phyloP scores from a whole-genome alignment of 2,888 invertebrate genomes.

The Eulithis prunata region DNA sequence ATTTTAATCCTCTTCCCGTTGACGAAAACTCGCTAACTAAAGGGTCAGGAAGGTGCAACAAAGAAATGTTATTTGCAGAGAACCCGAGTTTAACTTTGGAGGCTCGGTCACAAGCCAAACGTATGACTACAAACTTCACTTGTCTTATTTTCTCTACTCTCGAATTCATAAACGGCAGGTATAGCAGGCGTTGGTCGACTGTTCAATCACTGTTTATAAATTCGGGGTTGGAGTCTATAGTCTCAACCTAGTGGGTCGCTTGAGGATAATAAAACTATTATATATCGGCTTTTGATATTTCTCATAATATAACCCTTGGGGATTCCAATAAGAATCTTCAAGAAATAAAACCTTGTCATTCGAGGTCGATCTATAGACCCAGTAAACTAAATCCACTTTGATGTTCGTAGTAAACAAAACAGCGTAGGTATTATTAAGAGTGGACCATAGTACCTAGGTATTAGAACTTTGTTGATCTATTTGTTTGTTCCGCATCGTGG shows the following conservation, averaged over 20 bases:
- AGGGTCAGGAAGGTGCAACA: too few relatives aligned
- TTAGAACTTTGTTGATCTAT: neutral
- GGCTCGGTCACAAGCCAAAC: too few relatives aligned
- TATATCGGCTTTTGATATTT: conserved; percentile 4
- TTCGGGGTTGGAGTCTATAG: neutral
- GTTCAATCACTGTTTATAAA: too few relatives aligned
- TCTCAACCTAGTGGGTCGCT: neutral
- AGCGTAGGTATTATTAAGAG: conserved; percentile 2
- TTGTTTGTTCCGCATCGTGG: conserved; percentile 1
- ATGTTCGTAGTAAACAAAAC: conserved; percentile 2
- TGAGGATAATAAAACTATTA: neutral
- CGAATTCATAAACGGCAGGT: too few relatives aligned
- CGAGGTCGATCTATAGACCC: conserved; percentile 9
- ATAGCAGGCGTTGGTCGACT: too few relatives aligned
- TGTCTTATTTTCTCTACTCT: too few relatives aligned
- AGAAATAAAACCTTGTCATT: conserved; percentile 10
- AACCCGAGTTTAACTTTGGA: too few relatives aligned
- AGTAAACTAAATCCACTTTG: conserved; percentile 1
- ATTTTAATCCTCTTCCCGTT: neutral
- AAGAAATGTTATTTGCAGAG: too few relatives aligned
- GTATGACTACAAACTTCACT: too few relatives aligned
- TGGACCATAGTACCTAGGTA: neutral
- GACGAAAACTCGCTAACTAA: too few relatives aligned
- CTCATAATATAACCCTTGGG: neutral
- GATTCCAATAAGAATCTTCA: conserved; percentile 3